Conservation (phyloP, 2,888 invertebrate species). For the Sycophila texana region DNA sequence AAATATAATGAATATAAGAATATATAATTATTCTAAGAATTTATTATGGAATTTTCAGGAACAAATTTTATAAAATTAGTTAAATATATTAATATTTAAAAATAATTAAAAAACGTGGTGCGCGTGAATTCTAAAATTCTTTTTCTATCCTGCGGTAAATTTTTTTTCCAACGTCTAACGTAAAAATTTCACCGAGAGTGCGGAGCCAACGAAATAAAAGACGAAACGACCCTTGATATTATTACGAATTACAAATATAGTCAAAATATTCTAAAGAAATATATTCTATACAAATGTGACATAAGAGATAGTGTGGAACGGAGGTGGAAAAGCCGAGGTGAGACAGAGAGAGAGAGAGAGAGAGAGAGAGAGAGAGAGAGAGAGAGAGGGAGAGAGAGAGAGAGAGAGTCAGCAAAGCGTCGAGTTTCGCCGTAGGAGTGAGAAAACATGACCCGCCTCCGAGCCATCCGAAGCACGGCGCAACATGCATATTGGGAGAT, state of each 20-base stretch:
- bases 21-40: too few relatives aligned
- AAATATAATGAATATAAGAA: too few relatives aligned
- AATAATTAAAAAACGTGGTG: too few relatives aligned
- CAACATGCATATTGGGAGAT: conserved; percentile 32
- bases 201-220: too few relatives aligned
- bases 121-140: too few relatives aligned
- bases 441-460: neutral
- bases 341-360: neutral
- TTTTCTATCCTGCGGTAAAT: too few relatives aligned
- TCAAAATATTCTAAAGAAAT: neutral
- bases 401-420: neutral
- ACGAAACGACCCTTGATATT: too few relatives aligned
- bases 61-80: too few relatives aligned
- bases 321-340: neutral
- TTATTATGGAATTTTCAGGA: too few relatives aligned
- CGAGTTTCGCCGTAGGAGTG: conserved; percentile 12
- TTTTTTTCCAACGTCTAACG: too few relatives aligned
- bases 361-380: neutral
- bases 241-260: neutral
- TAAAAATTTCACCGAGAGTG: too few relatives aligned
- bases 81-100: too few relatives aligned
- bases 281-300: neutral
- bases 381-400: neutral
- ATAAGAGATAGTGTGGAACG: neutral
- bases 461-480: conserved; percentile 1